phyloP scores from a whole-genome alignment of 2,797 vertebrate genomes.

The Anguilla anguilla region DNA sequence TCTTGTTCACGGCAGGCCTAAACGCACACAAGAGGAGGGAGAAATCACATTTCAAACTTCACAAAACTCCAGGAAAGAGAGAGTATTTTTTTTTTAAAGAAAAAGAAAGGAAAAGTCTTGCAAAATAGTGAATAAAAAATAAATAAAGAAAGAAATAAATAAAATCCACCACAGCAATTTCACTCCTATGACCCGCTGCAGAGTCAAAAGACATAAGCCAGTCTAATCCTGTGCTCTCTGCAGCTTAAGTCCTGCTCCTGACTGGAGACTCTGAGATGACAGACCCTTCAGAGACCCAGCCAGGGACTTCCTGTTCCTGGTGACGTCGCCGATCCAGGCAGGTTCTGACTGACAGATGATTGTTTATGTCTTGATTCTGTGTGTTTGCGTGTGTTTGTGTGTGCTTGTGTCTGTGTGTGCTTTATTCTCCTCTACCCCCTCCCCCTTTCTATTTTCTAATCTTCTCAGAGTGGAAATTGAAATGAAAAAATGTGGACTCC shows the following conservation, averaged over 20 bases:
- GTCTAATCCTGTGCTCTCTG: constrained; percentile 80
- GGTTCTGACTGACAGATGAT: constrained; percentile 79
- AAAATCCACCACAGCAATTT: constrained; percentile 72
- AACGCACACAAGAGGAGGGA: constrained; percentile 51
- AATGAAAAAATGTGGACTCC: constrained; percentile 8
- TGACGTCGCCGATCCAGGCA: constrained; percentile 61
- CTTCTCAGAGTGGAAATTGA: constrained; percentile 47
- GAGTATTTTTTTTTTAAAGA: not conserved
- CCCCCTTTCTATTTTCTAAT: not conserved
- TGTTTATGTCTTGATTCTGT: constrained; percentile 49
- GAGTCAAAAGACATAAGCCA: constrained; percentile 79
- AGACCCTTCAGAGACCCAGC: constrained; percentile 58
- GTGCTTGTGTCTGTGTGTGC: not conserved
- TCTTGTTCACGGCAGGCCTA: constrained; percentile 43
- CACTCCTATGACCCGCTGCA: constrained; percentile 66
- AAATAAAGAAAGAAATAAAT: constrained; percentile 44
- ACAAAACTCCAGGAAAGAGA: constrained; percentile 52
- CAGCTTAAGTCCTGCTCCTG: constrained; percentile 72
- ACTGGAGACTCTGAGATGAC: constrained; percentile 66
- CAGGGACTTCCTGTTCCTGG: constrained; percentile 46
- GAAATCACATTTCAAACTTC: constrained; percentile 55
- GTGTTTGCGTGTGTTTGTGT: not conserved
- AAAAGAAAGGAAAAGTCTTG: constrained; percentile 45
- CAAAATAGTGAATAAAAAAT: constrained; percentile 43
- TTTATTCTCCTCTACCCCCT: constrained; percentile 3